A percentile compares a stretch with the other conserved stretches of the same genome.
Conservation (phyloP, 2,797 vertebrate species). For the Passerculus sandwichensis region DNA sequence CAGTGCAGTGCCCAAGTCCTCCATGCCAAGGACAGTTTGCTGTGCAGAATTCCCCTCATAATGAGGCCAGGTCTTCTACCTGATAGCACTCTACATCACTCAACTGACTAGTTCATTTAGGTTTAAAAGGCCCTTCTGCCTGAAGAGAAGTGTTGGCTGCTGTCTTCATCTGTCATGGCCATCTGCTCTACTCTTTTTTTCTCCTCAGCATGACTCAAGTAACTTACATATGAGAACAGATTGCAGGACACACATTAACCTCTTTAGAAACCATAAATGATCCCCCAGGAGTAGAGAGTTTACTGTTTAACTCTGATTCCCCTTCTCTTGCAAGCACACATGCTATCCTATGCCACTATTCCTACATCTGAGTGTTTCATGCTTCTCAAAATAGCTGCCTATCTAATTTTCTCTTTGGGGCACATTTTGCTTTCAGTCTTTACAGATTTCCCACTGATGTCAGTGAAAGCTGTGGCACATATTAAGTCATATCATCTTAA, state of each 20-base stretch:
- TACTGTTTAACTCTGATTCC: background rate
- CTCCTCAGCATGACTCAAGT: constrained; percentile 53
- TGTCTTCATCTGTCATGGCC: constrained; percentile 69
- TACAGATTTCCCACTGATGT: background rate
- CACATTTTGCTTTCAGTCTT: background rate
- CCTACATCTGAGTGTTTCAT: background rate
- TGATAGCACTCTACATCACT: constrained; percentile 30
- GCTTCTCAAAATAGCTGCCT: background rate
- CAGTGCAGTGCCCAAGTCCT: background rate
- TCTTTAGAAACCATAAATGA: constrained; percentile 54
- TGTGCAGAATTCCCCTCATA: background rate
- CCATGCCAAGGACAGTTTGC: background rate
- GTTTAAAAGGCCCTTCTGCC: constrained; percentile 59
- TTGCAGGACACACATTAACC: constrained; percentile 32
- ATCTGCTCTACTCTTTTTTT: constrained; percentile 57
- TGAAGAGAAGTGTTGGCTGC: constrained; percentile 45
- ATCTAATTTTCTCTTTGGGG: background rate
- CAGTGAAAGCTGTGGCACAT: background rate
- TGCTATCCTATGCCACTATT: background rate
- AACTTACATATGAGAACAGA: constrained; percentile 63
- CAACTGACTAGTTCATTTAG: constrained; percentile 52
- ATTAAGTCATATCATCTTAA: background rate
- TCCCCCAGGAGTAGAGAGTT: constrained; percentile 23
- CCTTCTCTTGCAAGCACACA: background rate
- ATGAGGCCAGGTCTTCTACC: constrained; percentile 40